These are phyloP conservation scores for Chitala chitala DNA, from an alignment of 2,113 vertebrate species.

Conservation along the genomic window DNA sequence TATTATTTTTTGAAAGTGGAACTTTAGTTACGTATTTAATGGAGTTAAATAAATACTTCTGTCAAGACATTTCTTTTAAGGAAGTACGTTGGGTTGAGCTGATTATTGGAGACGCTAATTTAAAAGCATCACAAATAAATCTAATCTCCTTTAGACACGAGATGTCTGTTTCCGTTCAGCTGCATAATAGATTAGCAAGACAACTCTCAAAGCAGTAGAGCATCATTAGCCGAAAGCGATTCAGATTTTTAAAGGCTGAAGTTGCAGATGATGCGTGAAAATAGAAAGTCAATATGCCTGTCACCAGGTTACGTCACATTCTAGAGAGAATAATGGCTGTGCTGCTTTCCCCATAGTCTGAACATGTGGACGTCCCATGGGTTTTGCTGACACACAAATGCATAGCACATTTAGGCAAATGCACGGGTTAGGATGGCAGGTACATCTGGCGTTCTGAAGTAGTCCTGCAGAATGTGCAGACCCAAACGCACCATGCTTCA, in stretches of 20 bases:
- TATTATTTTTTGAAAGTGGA: not conserved
- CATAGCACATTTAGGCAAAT: not conserved
- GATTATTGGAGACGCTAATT: conserved; percentile 25
- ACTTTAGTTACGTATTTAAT: not conserved
- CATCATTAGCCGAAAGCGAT: conserved; percentile 9
- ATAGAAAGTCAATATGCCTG: not conserved
- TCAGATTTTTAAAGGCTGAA: conserved; percentile 9
- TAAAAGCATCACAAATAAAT: conserved; percentile 32
- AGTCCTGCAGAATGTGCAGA: not conserved
- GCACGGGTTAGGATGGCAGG: not conserved
- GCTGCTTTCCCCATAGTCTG: not conserved
- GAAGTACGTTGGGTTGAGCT: not conserved
- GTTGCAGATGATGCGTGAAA: conserved; percentile 8
- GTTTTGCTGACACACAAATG: not conserved
- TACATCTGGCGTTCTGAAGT: not conserved
- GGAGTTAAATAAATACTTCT: conserved; percentile 12
- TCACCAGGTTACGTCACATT: not conserved
- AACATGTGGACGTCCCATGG: not conserved
- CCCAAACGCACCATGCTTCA: not conserved
- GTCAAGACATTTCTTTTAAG: conserved; percentile 12
- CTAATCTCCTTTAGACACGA: conserved; percentile 25
- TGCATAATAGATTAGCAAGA: conserved; percentile 26
- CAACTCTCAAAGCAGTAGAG: conserved; percentile 10
- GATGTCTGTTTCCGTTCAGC: conserved; percentile 11
- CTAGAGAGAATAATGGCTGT: not conserved